These are phyloP conservation scores for Xylota sylvarum DNA, from an alignment of 2,888 invertebrate genomes.

Conservation along the genomic window DNA sequence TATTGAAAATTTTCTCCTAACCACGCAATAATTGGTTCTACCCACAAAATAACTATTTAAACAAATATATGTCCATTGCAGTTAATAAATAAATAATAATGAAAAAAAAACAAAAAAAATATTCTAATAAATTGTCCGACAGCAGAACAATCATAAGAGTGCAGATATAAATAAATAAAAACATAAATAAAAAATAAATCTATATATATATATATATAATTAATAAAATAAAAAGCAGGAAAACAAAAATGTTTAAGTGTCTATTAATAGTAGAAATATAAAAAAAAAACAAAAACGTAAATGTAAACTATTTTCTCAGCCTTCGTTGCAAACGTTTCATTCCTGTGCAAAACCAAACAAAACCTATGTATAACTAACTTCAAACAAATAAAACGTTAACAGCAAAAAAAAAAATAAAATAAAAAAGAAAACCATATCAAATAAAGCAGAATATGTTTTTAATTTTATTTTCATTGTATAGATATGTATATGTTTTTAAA, in stretches of 20 bases:
- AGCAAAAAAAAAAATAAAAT: constrained; percentile 4
- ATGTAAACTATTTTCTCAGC: constrained; percentile 72
- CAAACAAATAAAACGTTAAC: constrained; percentile 23
- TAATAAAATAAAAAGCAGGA: constrained; percentile 49
- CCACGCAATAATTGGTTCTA: constrained; percentile 38
- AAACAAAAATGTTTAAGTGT: constrained; percentile 68
- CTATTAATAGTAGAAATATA: constrained; percentile 64
- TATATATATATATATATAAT: constrained; percentile 54
- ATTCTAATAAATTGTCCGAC: constrained; percentile 75
- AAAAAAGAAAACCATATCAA: constrained; percentile 66
- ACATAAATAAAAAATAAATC: constrained; percentile 24
- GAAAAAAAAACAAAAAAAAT: constrained; percentile 42
- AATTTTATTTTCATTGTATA: neutral
- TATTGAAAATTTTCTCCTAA: constrained; percentile 46
- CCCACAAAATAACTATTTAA: constrained; percentile 25
- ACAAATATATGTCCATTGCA: constrained; percentile 57
- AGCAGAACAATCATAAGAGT: constrained; percentile 77
- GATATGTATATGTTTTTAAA: constrained; percentile 6
- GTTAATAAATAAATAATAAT: constrained; percentile 44
- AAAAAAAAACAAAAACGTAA: constrained; percentile 54
- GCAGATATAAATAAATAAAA: constrained; percentile 68
- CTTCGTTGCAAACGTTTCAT: constrained; percentile 65
- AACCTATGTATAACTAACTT: constrained; percentile 34
- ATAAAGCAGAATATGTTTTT: constrained; percentile 22
- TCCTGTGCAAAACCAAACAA: constrained; percentile 46